Conservation (phyloP, 2,888 invertebrate species). For the Drosophila niveifrons region DNA sequence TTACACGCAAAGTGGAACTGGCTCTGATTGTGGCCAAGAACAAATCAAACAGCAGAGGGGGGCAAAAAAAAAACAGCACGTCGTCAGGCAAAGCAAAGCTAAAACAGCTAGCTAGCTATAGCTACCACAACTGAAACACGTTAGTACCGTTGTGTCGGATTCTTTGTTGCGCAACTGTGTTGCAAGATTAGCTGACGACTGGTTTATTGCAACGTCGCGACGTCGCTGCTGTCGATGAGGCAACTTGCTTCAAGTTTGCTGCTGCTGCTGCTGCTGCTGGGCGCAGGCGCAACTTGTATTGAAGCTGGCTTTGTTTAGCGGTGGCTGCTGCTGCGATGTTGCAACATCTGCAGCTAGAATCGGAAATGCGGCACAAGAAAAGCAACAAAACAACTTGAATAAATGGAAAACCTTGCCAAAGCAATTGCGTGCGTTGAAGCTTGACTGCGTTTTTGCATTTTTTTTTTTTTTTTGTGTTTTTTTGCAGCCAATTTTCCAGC, state of each 20-base stretch:
- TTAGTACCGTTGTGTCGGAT: slow-evolving; percentile 82
- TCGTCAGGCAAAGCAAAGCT: no score
- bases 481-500: slow-evolving; percentile 43
- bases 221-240: slow-evolving; percentile 68
- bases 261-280: slow-evolving; percentile 47
- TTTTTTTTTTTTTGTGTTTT: no score
- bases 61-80: no score
- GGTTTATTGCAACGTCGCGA: slow-evolving; percentile 74
- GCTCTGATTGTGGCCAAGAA: slow-evolving; percentile 63
- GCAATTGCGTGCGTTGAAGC: slow-evolving; percentile 71
- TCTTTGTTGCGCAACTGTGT: slow-evolving; percentile 84
- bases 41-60: slow-evolving; percentile 48
- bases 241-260: slow-evolving; percentile 53
- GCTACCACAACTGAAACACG: slow-evolving; percentile 67
- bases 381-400: slow-evolving; percentile 22
- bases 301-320: slow-evolving; percentile 28
- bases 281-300: slow-evolving; percentile 49
- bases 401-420: slow-evolving; percentile 50
- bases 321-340: slow-evolving; percentile 48
- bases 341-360: slow-evolving; percentile 76
- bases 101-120: slow-evolving; percentile 36
- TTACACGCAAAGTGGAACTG: slow-evolving; percentile 79
- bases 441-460: slow-evolving; percentile 72
- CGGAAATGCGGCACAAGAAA: slow-evolving; percentile 66
- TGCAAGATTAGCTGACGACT: slow-evolving; percentile 82